These are phyloP conservation scores for Drosophila incognita DNA, from an alignment of 2,888 invertebrate species.

Conservation along the genomic window DNA sequence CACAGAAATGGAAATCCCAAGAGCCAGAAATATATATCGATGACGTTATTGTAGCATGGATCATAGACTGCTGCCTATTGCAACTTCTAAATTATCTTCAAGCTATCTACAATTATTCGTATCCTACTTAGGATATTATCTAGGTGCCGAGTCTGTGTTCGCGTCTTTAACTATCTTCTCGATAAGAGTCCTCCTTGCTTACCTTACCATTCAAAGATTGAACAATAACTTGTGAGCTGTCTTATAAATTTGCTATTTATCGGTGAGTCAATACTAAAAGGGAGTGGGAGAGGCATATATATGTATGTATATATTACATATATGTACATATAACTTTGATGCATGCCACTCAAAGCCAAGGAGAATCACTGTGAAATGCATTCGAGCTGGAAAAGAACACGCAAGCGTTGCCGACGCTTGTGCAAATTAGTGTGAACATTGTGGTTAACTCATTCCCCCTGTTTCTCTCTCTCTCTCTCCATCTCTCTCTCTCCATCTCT, in stretches of 20 bases:
- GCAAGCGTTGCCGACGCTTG: constrained; percentile 50
- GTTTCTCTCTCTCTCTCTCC: too few species aligned
- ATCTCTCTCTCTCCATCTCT: not conserved
- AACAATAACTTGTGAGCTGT: not conserved
- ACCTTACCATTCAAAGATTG: not conserved
- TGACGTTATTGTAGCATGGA: not conserved
- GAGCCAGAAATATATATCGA: accelerated
- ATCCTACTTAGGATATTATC: not conserved
- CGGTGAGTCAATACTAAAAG: not conserved
- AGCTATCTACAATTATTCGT: not conserved
- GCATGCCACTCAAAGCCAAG: constrained; percentile 21
- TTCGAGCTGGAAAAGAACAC: constrained; percentile 69
- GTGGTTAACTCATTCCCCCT: constrained; percentile 37
- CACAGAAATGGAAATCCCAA: not conserved
- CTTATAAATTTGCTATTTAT: not conserved
- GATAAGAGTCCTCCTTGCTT: not conserved
- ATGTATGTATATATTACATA: not conserved
- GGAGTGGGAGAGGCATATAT: not conserved
- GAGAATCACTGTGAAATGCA: constrained; percentile 56
- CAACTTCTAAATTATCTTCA: not conserved
- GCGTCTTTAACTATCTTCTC: not conserved
- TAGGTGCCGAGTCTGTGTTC: not conserved
- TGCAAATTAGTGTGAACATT: constrained; percentile 76
- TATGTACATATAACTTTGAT: constrained; percentile 7
- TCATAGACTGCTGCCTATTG: not conserved